Percentiles rank a stretch among this genome's conserved stretches.
phyloP scores from a whole-genome alignment of 2,888 invertebrate species.

The Agrenia bidenticulata region DNA sequence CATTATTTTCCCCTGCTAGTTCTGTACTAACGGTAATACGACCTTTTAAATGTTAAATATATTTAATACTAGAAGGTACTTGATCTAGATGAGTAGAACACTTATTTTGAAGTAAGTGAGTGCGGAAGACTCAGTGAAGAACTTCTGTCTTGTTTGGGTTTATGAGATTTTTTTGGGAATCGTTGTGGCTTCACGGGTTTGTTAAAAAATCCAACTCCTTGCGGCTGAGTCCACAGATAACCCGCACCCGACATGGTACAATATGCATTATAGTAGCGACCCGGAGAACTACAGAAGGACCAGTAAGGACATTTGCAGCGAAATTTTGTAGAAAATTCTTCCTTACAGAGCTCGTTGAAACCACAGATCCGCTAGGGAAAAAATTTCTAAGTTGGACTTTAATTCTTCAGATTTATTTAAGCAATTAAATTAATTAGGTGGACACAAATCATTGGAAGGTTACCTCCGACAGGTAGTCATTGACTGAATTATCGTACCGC shows the following conservation, averaged over 20 bases:
- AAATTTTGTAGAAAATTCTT: conserved; percentile 61
- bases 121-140: conserved; percentile 17
- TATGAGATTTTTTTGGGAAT: conserved; percentile 14
- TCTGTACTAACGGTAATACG: too few species aligned
- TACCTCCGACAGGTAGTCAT: conserved; percentile 82
- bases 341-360: conserved; percentile 93
- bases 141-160: conserved; percentile 14
- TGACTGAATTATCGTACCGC: conserved; percentile 70
- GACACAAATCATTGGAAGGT: too few species aligned
- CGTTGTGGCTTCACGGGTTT: conserved; percentile 7
- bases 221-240: conserved; percentile 41
- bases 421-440: too few species aligned
- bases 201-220: conserved; percentile 26
- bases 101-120: conserved; percentile 10
- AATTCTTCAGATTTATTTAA: not conserved
- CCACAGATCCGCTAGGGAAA: not conserved
- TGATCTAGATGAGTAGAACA: too few species aligned
- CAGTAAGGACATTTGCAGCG: conserved; percentile 84
- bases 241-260: conserved; percentile 76
- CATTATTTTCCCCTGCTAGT: too few species aligned
- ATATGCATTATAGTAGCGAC: conserved; percentile 84
- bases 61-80: too few species aligned
- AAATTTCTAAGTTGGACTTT: not conserved
- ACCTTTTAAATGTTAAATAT: too few species aligned
- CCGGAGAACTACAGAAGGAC: conserved; percentile 78